Conservation (phyloP, 30 jellyfish, hydroid and myxozoan species). For the Turritopsis rubra region DNA sequence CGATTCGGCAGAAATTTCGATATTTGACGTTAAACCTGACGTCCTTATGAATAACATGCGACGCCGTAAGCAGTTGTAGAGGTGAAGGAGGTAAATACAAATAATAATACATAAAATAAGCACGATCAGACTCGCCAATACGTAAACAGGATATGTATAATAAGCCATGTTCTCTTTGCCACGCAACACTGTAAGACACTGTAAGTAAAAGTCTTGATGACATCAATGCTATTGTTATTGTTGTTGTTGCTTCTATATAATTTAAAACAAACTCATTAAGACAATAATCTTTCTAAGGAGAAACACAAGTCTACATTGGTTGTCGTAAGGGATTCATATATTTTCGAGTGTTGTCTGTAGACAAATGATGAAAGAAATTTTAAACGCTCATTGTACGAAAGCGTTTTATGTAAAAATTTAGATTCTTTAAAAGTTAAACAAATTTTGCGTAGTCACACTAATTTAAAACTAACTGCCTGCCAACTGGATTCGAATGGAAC, state of each 20-base stretch:
- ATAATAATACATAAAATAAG: conserved; percentile 10
- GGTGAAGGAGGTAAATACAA: not conserved
- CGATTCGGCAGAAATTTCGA: not conserved
- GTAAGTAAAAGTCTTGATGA: not conserved
- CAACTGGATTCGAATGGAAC: no score
- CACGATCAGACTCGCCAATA: conserved; percentile 19
- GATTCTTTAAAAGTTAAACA: no score
- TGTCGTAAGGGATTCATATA: no score
- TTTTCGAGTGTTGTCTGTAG: no score
- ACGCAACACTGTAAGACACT: not conserved
- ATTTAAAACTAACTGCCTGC: no score
- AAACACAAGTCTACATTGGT: no score
- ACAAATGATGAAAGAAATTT: no score
- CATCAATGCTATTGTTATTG: not conserved
- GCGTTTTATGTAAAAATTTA: no score
- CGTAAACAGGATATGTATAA: conserved; percentile 19
- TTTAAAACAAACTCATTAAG: not conserved
- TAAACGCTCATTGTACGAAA: no score
- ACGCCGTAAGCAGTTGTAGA: not conserved
- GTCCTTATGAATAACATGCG: conserved; percentile 1
- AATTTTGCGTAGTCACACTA: no score
- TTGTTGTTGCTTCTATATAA: no score
- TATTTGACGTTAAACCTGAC: not conserved
- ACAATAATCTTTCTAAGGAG: no score
- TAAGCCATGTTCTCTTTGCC: conserved; percentile 19